These are phyloP conservation scores for Tenualosa thibaudeaui DNA, from an alignment of 2,797 vertebrate species.

Conservation along the genomic window DNA sequence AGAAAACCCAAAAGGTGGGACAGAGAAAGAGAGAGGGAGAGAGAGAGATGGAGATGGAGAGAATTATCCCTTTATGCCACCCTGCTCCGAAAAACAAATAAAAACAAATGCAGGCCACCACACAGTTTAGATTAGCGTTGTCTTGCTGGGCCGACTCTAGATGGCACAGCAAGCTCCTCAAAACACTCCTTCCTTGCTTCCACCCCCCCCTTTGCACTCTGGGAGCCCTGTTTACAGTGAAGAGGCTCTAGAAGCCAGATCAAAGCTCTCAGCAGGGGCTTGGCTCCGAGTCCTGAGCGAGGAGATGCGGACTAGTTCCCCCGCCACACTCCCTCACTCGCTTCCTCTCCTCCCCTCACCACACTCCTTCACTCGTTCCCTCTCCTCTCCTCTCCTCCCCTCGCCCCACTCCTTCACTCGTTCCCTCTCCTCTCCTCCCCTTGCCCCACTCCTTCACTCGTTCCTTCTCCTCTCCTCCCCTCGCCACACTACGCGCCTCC, in stretches of 20 bases:
- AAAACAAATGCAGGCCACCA: background rate
- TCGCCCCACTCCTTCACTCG: background rate
- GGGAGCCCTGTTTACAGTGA: conserved; percentile 19
- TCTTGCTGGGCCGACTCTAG: background rate
- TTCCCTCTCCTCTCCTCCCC: background rate
- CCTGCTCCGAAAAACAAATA: background rate
- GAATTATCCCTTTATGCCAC: background rate
- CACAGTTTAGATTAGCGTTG: background rate
- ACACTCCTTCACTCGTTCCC: background rate
- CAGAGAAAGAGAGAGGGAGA: background rate
- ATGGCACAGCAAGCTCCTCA: background rate
- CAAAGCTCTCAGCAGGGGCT: conserved; percentile 18
- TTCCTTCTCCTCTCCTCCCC: too few species aligned
- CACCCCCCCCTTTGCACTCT: background rate
- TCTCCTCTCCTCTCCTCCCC: background rate
- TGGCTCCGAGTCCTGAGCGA: conserved; percentile 13
- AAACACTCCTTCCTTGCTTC: background rate
- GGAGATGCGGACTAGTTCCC: background rate
- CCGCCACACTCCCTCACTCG: background rate
- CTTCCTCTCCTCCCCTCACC: background rate
- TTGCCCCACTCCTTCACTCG: too few species aligned
- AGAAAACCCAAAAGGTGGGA: background rate
- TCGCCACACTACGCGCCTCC: background rate
- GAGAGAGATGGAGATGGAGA: background rate
- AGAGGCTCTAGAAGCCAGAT: conserved; percentile 13